Conservation (phyloP, 2,797 vertebrate genomes). For the Chromis chromis region DNA sequence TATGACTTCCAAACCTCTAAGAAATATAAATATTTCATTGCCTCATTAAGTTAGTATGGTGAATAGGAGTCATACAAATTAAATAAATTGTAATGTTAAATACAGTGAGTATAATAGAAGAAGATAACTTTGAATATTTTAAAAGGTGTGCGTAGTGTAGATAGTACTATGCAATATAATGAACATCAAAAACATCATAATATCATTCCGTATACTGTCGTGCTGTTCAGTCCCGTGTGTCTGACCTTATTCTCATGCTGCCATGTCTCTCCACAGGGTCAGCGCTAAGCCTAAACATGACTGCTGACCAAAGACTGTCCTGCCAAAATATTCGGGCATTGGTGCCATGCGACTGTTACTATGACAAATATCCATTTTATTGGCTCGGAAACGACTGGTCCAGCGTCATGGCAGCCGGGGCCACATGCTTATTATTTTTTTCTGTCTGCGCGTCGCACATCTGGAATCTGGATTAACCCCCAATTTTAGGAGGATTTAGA, state of each 20-base stretch:
- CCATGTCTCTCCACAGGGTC: constrained; percentile 40
- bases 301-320: constrained; percentile 60
- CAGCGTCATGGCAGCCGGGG: constrained; percentile 4
- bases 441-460: constrained; percentile 53
- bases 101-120: background rate
- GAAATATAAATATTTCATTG: too few species aligned
- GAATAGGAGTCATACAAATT: background rate
- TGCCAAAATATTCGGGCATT: constrained; percentile 63
- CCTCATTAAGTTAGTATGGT: too few species aligned
- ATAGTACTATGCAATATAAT: background rate
- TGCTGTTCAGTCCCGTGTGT: background rate
- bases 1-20: too few species aligned
- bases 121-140: background rate
- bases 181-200: background rate
- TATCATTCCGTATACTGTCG: background rate
- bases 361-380: constrained; percentile 61
- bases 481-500: constrained; percentile 62
- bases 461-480: constrained; percentile 62
- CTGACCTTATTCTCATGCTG: constrained; percentile 68
- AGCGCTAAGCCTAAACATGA: constrained; percentile 61
- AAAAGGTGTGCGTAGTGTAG: background rate
- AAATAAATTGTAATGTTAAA: background rate
- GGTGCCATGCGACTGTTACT: constrained; percentile 46
- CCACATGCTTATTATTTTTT: constrained; percentile 33
- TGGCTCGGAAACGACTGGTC: constrained; percentile 41